phyloP scores from a whole-genome alignment of 2,797 vertebrate genomes.

The Octomys mimax region DNA sequence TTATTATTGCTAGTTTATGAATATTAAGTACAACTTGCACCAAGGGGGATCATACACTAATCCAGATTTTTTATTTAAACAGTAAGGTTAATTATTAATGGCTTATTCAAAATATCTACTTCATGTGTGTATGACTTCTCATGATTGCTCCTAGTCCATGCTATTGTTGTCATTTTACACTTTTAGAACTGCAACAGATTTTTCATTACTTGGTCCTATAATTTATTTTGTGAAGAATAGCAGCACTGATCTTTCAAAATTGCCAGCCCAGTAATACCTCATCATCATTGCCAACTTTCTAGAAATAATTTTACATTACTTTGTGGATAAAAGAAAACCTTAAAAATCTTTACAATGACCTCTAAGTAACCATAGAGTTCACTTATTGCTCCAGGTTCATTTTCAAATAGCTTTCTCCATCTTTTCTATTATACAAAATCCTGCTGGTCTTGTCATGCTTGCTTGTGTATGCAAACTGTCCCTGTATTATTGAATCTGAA shows the following conservation, averaged over 20 bases:
- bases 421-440: background rate
- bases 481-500: background rate
- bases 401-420: background rate
- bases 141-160: background rate
- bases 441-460: background rate
- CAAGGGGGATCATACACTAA: background rate
- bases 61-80: background rate
- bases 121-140: background rate
- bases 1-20: background rate
- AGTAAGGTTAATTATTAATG: background rate
- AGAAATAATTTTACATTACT: background rate
- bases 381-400: background rate
- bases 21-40: background rate
- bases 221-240: background rate
- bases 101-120: background rate
- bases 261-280: background rate
- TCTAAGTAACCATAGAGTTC: background rate
- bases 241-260: background rate
- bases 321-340: background rate
- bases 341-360: background rate
- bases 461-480: background rate
- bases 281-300: background rate
- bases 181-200: background rate
- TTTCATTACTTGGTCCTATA: background rate
- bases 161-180: background rate